Base-by-base conservation (phyloP, 2,113 vertebrate species). In the Nibea coibor region DNA sequence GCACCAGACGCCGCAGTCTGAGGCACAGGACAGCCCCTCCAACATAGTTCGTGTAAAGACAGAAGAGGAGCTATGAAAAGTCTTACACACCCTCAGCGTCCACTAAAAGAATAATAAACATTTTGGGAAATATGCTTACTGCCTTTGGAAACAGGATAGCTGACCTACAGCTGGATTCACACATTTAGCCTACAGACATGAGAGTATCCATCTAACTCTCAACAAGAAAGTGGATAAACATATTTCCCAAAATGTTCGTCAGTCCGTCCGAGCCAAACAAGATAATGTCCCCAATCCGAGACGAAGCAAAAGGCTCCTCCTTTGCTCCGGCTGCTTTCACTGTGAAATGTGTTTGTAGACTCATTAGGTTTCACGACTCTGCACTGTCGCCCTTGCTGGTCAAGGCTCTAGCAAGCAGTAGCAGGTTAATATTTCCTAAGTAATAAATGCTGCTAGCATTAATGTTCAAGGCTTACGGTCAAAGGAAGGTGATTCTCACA, bases 11-110 rank as follows among this genome's bases (percentile, higher is more conserved):
- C 28, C 35, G 0, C 88, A 78, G 75, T 0, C 72, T 1, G 87
- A 93, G 42, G 45, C 39, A 10, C 89, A 73, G 79, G 91, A 91
- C 11, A 22, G 64, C 61, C 11, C 64, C n/a, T 51, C 35, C 22
- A 63, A 58, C 51, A 10, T 64, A 67, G 63, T 90, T 24, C 86
- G 91, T 48, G 93, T 95, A 78, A 96, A 95, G 89, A 93, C 74
- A 0, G 95, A 94, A 31, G 91, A 90, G 5, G 89, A 94, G 45
- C 71, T 88, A 59, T 94, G 89, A 95, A 68, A 26, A 11, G 31
- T 0, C 7, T 80, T 42, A 58, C 39, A 54, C 22, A 20, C 43
- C 4, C 7, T 47, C 7, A 73, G 58, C 11, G 28, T 70, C 17
- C 31, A 47, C 14, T 19, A 54, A 26, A 47, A 67, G 19, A 73